phyloP scores from a whole-genome alignment of 2,888 invertebrate genomes.

The Coleophora flavipennella region DNA sequence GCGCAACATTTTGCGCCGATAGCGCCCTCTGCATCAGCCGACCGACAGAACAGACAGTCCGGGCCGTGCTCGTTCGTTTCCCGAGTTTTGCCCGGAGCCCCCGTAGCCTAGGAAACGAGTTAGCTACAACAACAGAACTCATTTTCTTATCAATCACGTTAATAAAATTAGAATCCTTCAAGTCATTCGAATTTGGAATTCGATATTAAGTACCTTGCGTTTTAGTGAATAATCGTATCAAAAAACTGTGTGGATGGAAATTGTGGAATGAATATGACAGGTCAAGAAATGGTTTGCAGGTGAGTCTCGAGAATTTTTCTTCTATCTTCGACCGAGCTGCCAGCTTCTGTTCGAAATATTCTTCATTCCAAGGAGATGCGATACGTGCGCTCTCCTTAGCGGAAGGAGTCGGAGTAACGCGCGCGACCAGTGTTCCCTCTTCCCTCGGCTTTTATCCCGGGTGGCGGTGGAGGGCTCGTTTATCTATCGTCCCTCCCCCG shows the following conservation, averaged over 20 bases:
- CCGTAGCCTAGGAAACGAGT: slow-evolving; percentile 72
- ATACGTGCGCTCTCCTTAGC: background rate
- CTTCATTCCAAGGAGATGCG: too few relatives aligned
- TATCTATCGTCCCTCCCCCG: slow-evolving; percentile 4
- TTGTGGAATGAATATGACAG: slow-evolving; percentile 41
- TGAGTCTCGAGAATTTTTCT: slow-evolving; percentile 26
- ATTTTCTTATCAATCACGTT: slow-evolving; percentile 46
- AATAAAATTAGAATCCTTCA: slow-evolving; percentile 34
- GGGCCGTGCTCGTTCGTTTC: too few relatives aligned
- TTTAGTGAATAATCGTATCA: slow-evolving; percentile 1
- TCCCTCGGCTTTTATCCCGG: slow-evolving; percentile 26
- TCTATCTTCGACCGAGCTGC: too few relatives aligned
- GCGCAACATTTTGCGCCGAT: slow-evolving; percentile 2
- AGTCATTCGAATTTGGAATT: slow-evolving; percentile 2
- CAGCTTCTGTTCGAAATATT: too few relatives aligned
- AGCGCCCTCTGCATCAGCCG: slow-evolving; percentile 11
- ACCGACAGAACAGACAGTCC: too few relatives aligned
- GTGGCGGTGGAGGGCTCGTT: slow-evolving; percentile 23
- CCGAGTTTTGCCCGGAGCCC: slow-evolving; percentile 33
- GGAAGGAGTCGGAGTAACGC: slow-evolving; percentile 27
- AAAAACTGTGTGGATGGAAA: slow-evolving; percentile 21
- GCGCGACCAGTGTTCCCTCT: slow-evolving; percentile 36
- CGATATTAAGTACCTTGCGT: background rate
- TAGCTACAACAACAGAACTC: slow-evolving; percentile 59
- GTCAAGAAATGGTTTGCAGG: slow-evolving; percentile 61